Percentiles rank a stretch among this genome's conserved stretches.
Conservation (phyloP, 1,140 invertebrate species). For the Euschistus heros region DNA sequence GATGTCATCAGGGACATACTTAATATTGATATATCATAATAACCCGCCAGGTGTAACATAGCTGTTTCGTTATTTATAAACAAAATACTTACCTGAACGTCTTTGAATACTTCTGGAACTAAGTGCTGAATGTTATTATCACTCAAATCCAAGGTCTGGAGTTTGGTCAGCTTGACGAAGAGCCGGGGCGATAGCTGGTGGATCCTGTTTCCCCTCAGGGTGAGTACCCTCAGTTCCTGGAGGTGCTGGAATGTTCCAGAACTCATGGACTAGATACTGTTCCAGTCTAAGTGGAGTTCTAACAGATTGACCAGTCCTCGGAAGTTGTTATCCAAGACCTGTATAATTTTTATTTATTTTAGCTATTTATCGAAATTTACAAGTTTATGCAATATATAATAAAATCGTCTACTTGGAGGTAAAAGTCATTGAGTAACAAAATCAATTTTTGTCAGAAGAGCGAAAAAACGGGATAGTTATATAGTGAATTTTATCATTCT, state of each 20-base stretch:
- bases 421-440: no score
- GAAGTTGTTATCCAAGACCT: slow-evolving; percentile 34
- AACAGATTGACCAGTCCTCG: slow-evolving; percentile 36
- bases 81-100: slow-evolving; percentile 47
- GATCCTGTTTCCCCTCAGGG: slow-evolving; percentile 58
- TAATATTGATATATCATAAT: no score
- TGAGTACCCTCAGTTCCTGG: slow-evolving; percentile 51
- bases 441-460: no score
- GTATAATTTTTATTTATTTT: no score
- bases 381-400: no score
- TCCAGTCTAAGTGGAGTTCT: slow-evolving; percentile 39
- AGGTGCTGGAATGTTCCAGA: slow-evolving; percentile 64
- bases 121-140: slow-evolving; percentile 58
- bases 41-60: no score
- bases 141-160: slow-evolving; percentile 59
- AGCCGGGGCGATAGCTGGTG: slow-evolving; percentile 51
- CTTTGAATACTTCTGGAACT: slow-evolving; percentile 63
- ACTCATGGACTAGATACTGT: slow-evolving; percentile 40
- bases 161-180: slow-evolving; percentile 56
- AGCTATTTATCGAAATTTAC: no score
- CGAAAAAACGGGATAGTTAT: no score
- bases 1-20: no score
- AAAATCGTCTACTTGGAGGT: no score
- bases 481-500: no score
- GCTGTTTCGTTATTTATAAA: no score